These are phyloP conservation scores for Euura saliciscinereae DNA, from an alignment of 1,140 invertebrate genomes.

Conservation along the genomic window DNA sequence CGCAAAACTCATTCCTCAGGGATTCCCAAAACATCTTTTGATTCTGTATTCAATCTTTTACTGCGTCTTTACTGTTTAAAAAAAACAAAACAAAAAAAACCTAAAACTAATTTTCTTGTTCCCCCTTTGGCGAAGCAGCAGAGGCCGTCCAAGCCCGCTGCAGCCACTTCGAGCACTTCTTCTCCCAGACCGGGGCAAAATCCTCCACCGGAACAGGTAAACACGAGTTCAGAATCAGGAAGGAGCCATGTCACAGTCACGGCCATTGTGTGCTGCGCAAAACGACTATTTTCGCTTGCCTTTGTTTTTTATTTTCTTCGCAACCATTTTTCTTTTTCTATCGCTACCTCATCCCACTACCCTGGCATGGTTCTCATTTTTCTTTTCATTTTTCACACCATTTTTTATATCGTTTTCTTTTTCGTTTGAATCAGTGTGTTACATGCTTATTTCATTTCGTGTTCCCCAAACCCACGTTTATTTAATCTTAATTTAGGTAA, in stretches of 20 bases:
- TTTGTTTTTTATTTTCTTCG: slow-evolving; percentile 23
- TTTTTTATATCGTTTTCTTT: slow-evolving; percentile 22
- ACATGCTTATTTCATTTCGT: slow-evolving; percentile 21
- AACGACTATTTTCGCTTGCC: slow-evolving; percentile 17
- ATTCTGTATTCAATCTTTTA: slow-evolving; percentile 22
- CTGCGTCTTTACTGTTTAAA: slow-evolving; percentile 24
- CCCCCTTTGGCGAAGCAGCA: slow-evolving; percentile 58
- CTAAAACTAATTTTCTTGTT: slow-evolving; percentile 57
- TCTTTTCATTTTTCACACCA: slow-evolving; percentile 23
- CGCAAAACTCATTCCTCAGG: slow-evolving; percentile 12
- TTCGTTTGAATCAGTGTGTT: slow-evolving; percentile 24
- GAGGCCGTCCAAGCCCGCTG: slow-evolving; percentile 65
- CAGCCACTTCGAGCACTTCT: slow-evolving; percentile 61
- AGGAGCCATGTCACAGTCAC: slow-evolving; percentile 22
- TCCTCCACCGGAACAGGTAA: slow-evolving; percentile 68
- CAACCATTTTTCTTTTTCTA: slow-evolving; percentile 26
- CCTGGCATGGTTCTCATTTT: slow-evolving; percentile 21
- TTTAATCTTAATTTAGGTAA: not conserved
- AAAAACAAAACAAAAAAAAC: slow-evolving; percentile 19
- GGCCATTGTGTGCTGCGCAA: slow-evolving; percentile 17
- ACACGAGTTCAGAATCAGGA: slow-evolving; percentile 41
- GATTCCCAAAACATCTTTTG: slow-evolving; percentile 24
- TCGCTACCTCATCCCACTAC: not conserved
- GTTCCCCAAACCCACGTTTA: not conserved
- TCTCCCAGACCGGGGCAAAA: slow-evolving; percentile 63